These are phyloP conservation scores for Chromobotia macracanthus DNA, from an alignment of 2,797 vertebrate genomes.

Conservation along the genomic window DNA sequence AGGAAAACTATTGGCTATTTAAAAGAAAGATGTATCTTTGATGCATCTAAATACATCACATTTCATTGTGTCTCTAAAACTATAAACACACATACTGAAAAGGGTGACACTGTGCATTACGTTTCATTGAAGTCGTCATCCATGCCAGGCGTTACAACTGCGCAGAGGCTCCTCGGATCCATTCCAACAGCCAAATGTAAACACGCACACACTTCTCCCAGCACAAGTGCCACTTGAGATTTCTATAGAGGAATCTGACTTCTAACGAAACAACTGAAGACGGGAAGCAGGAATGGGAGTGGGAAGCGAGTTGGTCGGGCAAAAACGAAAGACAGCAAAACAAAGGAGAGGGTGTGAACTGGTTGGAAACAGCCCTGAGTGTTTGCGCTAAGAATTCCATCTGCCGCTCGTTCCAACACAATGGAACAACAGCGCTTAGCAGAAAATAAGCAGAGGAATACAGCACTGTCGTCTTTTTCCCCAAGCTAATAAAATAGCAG, in stretches of 20 bases:
- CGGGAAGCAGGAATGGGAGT: conserved; percentile 36
- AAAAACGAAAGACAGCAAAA: conserved; percentile 46
- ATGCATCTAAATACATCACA: too few species aligned
- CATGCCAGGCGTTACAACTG: not conserved
- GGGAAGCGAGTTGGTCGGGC: conserved; percentile 4
- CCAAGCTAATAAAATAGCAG: conserved; percentile 1
- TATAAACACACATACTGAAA: not conserved
- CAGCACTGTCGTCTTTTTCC: conserved; percentile 21
- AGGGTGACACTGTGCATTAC: not conserved
- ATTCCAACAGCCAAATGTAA: conserved; percentile 35
- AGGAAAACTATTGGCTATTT: too few species aligned
- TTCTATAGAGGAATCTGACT: conserved; percentile 70
- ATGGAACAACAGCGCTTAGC: conserved; percentile 23
- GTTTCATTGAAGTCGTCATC: not conserved
- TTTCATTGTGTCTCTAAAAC: too few species aligned
- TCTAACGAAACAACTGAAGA: conserved; percentile 60
- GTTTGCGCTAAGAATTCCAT: conserved; percentile 29
- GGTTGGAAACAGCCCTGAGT: conserved; percentile 58
- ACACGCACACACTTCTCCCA: conserved; percentile 63
- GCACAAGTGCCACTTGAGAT: conserved; percentile 81
- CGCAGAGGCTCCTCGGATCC: conserved; percentile 8
- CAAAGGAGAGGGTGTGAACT: conserved; percentile 54
- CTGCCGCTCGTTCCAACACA: conserved; percentile 19
- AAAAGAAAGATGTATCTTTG: too few species aligned
- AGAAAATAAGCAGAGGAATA: conserved; percentile 14